phyloP scores from a whole-genome alignment of 2,888 invertebrate genomes.

The Pristionchus arcanus region DNA sequence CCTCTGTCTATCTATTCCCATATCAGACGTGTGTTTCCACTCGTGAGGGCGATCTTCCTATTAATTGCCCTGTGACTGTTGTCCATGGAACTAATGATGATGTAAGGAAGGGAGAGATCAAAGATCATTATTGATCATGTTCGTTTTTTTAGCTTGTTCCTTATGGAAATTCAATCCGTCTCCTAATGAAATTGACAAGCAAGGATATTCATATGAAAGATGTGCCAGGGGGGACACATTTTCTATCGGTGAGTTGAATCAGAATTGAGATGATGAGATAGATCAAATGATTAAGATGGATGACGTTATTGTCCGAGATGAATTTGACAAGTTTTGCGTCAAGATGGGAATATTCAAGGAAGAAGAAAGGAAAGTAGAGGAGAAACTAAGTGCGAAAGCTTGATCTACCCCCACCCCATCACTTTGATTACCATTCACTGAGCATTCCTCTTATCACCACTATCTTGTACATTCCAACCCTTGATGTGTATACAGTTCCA shows the following conservation, averaged over 20 bases:
- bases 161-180: constrained; percentile 50
- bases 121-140: background rate
- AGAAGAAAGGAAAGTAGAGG: background rate
- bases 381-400: constrained; percentile 20
- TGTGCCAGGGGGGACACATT: constrained; percentile 55
- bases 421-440: background rate
- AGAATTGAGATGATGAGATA: background rate
- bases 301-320: constrained; percentile 47
- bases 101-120: constrained; percentile 34
- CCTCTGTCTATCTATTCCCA: background rate
- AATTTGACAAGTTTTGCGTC: constrained; percentile 49
- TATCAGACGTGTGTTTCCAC: constrained; percentile 54
- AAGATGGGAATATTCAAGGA: constrained; percentile 44
- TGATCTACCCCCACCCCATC: background rate
- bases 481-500: background rate
- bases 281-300: constrained; percentile 37
- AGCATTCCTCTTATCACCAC: background rate
- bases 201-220: constrained; percentile 40
- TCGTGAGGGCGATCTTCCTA: constrained; percentile 30
- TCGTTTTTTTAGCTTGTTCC: constrained; percentile 42
- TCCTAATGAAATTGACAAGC: constrained; percentile 5
- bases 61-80: constrained; percentile 50
- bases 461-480: background rate
- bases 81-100: constrained; percentile 54
- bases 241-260: constrained; percentile 50